These are phyloP conservation scores for Charanyca ferruginea DNA, from an alignment of 2,888 invertebrate genomes.

Conservation along the genomic window DNA sequence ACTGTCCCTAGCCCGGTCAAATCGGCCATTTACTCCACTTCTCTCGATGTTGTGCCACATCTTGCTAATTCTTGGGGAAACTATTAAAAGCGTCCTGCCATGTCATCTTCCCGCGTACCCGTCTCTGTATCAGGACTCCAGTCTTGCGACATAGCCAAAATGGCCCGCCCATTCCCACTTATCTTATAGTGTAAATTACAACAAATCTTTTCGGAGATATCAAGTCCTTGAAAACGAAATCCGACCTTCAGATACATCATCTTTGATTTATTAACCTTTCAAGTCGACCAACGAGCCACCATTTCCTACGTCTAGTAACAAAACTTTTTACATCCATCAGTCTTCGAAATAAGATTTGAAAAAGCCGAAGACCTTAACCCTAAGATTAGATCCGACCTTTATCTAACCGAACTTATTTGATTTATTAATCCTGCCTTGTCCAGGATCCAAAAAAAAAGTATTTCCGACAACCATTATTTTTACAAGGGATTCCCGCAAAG, in stretches of 20 bases:
- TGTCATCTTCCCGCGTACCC: background rate
- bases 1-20: too few relatives aligned
- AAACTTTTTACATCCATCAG: conserved; percentile 49
- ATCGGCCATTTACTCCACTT: too few relatives aligned
- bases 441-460: conserved; percentile 30
- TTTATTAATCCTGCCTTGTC: conserved; percentile 37
- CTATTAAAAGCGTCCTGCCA: too few relatives aligned
- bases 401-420: conserved; percentile 49
- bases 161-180: background rate
- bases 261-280: conserved; percentile 47
- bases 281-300: background rate
- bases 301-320: conserved; percentile 18
- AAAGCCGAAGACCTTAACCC: conserved; percentile 29
- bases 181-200: background rate
- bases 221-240: conserved; percentile 19
- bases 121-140: background rate
- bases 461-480: conserved; percentile 45
- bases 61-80: too few relatives aligned
- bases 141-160: background rate
- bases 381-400: conserved; percentile 43
- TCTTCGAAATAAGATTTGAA: conserved; percentile 44
- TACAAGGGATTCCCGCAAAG: conserved; percentile 49
- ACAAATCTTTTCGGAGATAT: background rate
- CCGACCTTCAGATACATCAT: conserved; percentile 15
- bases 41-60: too few relatives aligned